A percentile compares a stretch with the other conserved stretches of the same genome.
These are phyloP conservation scores for Leptodirus hochenwartii DNA, from an alignment of 2,888 invertebrate species.

Conservation along the genomic window DNA sequence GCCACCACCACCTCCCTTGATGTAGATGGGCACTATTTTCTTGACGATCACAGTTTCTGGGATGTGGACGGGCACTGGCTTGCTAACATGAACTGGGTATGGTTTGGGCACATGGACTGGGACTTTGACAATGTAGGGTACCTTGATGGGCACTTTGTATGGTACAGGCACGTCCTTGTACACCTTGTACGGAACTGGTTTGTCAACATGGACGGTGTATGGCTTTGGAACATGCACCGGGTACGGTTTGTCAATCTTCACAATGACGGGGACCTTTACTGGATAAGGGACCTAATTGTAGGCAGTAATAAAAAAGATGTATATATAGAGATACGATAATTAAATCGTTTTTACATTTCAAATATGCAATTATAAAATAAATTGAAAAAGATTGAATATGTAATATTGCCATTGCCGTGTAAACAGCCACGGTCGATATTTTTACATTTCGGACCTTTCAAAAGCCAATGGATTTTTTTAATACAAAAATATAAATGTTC, in stretches of 20 bases:
- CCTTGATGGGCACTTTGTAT: slow-evolving; percentile 24
- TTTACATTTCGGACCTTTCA: no score
- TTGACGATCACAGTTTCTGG: slow-evolving; percentile 27
- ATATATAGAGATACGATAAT: no score
- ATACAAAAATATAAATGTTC: no score
- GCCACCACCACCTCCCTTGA: slow-evolving; percentile 12
- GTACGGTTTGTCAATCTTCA: slow-evolving; percentile 22
- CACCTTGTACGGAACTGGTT: slow-evolving; percentile 31
- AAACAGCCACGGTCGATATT: no score
- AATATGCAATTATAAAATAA: no score
- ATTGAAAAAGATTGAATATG: no score
- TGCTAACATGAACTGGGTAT: slow-evolving; percentile 27
- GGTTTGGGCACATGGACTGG: slow-evolving; percentile 22
- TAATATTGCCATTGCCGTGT: no score
- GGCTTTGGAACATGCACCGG: slow-evolving; percentile 32
- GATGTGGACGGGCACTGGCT: slow-evolving; percentile 25
- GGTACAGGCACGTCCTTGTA: slow-evolving; percentile 29
- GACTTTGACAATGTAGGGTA: slow-evolving; percentile 25
- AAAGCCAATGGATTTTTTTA: no score
- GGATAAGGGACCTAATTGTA: slow-evolving; percentile 48
- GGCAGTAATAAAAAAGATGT: slow-evolving; percentile 30
- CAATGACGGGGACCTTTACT: slow-evolving; percentile 12
- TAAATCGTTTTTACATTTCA: no score
- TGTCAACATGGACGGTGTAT: slow-evolving; percentile 27
- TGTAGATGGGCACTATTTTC: slow-evolving; percentile 16